Evolutionary conservation across 2,113 vertebrate genomes (phyloP).

Genomic region (Jacana jacana): DNA sequence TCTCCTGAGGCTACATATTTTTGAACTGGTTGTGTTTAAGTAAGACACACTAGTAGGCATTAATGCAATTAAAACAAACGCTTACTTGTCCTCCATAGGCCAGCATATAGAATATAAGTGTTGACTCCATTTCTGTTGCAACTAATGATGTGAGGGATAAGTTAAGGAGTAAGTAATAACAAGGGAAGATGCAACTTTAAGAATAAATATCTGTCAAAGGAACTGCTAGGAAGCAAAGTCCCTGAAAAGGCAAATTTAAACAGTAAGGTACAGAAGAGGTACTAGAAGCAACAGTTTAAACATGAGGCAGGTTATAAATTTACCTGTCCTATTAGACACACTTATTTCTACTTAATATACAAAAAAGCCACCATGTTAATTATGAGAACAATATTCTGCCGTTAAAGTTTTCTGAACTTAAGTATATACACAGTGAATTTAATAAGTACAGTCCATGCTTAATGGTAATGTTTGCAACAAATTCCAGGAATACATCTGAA

Average conservation of each 20-base stretch:
- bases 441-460: background rate
- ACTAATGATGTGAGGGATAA: background rate
- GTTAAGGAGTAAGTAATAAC: background rate
- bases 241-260: background rate
- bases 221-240: background rate
- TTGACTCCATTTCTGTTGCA: background rate
- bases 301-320: background rate
- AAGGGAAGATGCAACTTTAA: background rate
- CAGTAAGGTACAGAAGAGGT: background rate
- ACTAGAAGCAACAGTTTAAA: background rate
- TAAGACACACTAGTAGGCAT: background rate
- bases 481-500: background rate
- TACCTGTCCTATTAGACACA: background rate
- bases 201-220: background rate
- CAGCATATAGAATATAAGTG: background rate
- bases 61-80: background rate
- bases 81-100: background rate
- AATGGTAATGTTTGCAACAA: background rate
- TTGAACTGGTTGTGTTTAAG: background rate
- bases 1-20: background rate
- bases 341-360: background rate
- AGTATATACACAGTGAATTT: background rate
- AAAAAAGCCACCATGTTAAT: background rate
- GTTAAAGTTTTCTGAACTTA: background rate
- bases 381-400: background rate